Evolutionary conservation across 2,113 vertebrate species (phyloP).

Genomic region (Ardeotis arabs): DNA sequence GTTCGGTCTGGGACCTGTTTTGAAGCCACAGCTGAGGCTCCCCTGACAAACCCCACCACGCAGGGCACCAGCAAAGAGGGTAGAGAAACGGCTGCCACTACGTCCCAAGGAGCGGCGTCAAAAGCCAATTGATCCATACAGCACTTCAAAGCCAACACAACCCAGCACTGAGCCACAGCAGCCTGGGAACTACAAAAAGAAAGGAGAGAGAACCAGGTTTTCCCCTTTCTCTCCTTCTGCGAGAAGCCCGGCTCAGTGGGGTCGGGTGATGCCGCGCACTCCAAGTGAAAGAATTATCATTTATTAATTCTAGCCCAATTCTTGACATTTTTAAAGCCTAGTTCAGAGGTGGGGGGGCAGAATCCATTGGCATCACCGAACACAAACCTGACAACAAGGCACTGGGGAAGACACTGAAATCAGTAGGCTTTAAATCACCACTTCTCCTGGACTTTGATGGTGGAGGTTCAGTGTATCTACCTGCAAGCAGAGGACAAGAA

Average conservation of each 20-base stretch:
- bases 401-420: background rate
- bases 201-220: background rate
- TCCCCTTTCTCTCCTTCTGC: background rate
- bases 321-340: background rate
- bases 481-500: background rate
- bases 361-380: background rate
- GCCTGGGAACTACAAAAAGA: background rate
- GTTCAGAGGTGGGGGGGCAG: background rate
- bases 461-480: rapidly evolving
- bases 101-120: background rate
- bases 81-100: rapidly evolving
- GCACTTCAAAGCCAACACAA: background rate
- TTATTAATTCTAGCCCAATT: background rate
- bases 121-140: background rate
- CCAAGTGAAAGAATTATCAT: background rate
- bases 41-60: background rate
- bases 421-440: background rate
- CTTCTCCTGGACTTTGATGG: background rate
- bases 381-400: background rate
- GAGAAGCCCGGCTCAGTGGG: background rate
- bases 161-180: background rate
- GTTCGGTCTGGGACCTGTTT: background rate
- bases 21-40: rapidly evolving
- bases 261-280: rapidly evolving
- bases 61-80: background rate